A percentile compares a stretch with the other conserved stretches of the same genome.
Conservation (phyloP, 2,888 invertebrate genomes). For the Alcis repandata region DNA sequence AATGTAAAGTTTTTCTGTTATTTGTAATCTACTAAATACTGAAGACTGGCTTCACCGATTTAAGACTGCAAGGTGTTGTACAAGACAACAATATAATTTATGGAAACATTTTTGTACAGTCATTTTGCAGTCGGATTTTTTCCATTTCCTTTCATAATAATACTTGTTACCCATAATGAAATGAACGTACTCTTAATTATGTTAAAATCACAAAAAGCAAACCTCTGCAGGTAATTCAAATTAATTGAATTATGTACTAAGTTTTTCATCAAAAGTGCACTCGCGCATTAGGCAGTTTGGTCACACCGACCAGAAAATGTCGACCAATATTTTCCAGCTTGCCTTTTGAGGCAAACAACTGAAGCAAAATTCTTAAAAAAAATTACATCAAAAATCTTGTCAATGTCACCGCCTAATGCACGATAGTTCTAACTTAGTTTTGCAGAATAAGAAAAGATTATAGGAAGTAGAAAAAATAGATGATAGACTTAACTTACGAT, state of each 20-base stretch:
- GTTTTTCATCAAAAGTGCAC: background rate
- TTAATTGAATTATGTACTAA: background rate
- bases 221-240: background rate
- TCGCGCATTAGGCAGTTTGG: slow-evolving; percentile 2
- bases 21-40: too few species aligned
- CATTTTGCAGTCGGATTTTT: too few species aligned
- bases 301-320: slow-evolving; percentile 2
- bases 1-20: too few species aligned
- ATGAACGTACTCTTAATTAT: background rate
- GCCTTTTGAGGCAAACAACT: background rate
- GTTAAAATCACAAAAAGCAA: slow-evolving; percentile 39
- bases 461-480: slow-evolving; percentile 52
- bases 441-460: slow-evolving; percentile 25
- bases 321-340: background rate
- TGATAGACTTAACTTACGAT: slow-evolving; percentile 59
- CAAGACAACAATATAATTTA: too few species aligned
- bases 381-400: background rate
- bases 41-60: too few species aligned
- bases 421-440: slow-evolving; percentile 22
- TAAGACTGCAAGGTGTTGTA: too few species aligned
- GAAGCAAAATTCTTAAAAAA: too few species aligned
- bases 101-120: too few species aligned
- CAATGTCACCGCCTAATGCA: background rate
- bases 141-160: too few species aligned
- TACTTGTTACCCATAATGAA: too few species aligned